Evolutionary conservation across 2,888 invertebrate species (phyloP).

Genomic region (Formica aserva): DNA sequence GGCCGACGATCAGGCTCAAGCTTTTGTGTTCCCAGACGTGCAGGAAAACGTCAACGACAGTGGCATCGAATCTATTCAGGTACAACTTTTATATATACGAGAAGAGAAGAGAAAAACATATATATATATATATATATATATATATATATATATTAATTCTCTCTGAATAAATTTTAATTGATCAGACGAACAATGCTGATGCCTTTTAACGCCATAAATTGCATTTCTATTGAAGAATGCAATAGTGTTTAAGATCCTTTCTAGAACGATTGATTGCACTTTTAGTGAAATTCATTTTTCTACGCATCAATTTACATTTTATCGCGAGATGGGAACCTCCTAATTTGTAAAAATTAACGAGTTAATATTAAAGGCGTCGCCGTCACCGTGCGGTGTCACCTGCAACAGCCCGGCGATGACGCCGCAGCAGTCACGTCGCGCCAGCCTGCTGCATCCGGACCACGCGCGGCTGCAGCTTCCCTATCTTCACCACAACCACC

Average conservation of each 20-base stretch:
- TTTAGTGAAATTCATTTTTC: not conserved
- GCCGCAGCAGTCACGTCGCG: slow-evolving; percentile 85
- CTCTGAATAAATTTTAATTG: not conserved
- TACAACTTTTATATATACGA: slow-evolving; percentile 76
- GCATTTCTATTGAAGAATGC: not conserved
- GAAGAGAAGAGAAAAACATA: not conserved
- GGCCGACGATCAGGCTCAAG: slow-evolving; percentile 88
- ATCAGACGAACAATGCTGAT: not conserved
- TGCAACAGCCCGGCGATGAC: slow-evolving; percentile 83
- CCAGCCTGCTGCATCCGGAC: slow-evolving; percentile 90
- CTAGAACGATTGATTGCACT: not conserved
- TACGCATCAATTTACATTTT: not conserved
- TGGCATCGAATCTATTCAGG: slow-evolving; percentile 91
- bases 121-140: no score
- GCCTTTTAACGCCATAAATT: not conserved
- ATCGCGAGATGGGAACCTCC: not conserved
- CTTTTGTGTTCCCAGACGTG: slow-evolving; percentile 89
- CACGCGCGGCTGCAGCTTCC: slow-evolving; percentile 89
- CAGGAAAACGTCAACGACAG: slow-evolving; percentile 87
- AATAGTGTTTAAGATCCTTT: not conserved
- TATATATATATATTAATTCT: not conserved
- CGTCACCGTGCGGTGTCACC: slow-evolving; percentile 82
- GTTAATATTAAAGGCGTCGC: slow-evolving; percentile 85
- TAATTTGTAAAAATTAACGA: slow-evolving; percentile 12
- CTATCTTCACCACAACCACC: slow-evolving; percentile 84